Base-by-base conservation (phyloP, 2,888 invertebrate genomes). In the Branchipolynoe longqiensis region DNA sequence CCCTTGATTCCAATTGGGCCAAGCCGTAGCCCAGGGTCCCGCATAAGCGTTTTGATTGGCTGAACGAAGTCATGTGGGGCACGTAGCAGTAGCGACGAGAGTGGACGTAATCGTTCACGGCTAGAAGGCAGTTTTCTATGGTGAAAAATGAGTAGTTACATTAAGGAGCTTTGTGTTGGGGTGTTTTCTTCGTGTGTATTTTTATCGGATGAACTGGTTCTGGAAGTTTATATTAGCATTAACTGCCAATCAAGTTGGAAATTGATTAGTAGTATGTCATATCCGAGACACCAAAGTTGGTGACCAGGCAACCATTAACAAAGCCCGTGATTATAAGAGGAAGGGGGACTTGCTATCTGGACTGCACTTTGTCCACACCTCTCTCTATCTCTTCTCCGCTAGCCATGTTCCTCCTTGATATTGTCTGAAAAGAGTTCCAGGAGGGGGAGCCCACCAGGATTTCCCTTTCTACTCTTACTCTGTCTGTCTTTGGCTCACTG, bases 81-180 rank as follows among this genome's bases (percentile, higher is more conserved):
- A 69, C 18, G 69, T 69, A 69, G 38, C 69, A 69, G 38, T 69
- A 69, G 1, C 38, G 69, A 36, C 69, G 69, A n/a, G 33, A 2
- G 38, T 69, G 1, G 14, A 36, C 38, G 1, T 14, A 38, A n/a
- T 69, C 69, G 22, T 69, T 33, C 14, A 33, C 38, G 38, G 33
- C 22, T 4, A 69, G 33, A 33, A 69, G 36, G 36, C 69, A 69
- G 69, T 69, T 69, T 22, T 69, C 69, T 69, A n/a, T n/a, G n/a
- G n/a, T n/a, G n/a, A n/a, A n/a, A n/a, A n/a, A n/a, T n/a, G n/a
- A 48, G 48, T 12, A 48, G 8, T 48, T 48, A 48, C 18, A 8
- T 48, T 8, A 48, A 48, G 48, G 8, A 12, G 18, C 48, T 48
- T 48, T 48, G 18, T 48, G 48, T 12, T 12, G 8, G 8, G 48